Conservation (phyloP, 2,888 invertebrate genomes). For the Temnothorax unifasciatus region DNA sequence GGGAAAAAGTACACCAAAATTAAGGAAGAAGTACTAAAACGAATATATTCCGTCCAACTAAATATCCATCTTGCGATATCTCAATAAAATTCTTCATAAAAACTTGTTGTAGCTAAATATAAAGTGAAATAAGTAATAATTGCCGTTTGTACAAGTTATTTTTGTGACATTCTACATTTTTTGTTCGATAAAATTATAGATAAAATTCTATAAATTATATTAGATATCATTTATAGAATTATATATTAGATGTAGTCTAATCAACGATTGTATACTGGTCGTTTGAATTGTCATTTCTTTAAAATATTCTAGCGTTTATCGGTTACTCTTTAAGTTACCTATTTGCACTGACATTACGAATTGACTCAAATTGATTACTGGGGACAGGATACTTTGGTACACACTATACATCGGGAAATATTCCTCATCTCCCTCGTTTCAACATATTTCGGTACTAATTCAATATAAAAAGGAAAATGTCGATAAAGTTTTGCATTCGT, state of each 20-base stretch:
- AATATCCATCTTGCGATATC: neutral
- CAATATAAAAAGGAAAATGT: conserved; percentile 29
- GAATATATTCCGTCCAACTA: neutral
- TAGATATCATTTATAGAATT: neutral
- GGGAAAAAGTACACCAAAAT: neutral
- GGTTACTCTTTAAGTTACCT: conserved; percentile 37
- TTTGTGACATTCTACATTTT: conserved; percentile 25
- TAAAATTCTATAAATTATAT: conserved; percentile 24
- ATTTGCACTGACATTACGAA: conserved; percentile 56
- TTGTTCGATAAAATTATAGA: conserved; percentile 22
- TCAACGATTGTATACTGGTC: conserved; percentile 10
- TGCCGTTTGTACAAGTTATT: conserved; percentile 5
- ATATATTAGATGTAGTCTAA: conserved; percentile 7
- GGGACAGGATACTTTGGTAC: conserved; percentile 4
- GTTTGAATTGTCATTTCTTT: conserved; percentile 17
- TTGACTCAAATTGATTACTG: conserved; percentile 57
- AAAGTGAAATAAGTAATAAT: conserved; percentile 20
- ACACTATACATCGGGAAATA: conserved; percentile 31
- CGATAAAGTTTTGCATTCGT: conserved; percentile 37
- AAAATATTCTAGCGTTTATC: conserved; percentile 56
- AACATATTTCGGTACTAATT: neutral
- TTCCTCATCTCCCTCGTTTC: conserved; percentile 1
- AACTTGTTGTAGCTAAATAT: neutral
- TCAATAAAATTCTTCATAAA: conserved; percentile 23
- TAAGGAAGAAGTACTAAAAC: neutral